Evolutionary conservation across 1,140 invertebrate species (phyloP), one percentile per base, ranked within the genome.

Genomic region (Eupristina koningsbergeri): DNA sequence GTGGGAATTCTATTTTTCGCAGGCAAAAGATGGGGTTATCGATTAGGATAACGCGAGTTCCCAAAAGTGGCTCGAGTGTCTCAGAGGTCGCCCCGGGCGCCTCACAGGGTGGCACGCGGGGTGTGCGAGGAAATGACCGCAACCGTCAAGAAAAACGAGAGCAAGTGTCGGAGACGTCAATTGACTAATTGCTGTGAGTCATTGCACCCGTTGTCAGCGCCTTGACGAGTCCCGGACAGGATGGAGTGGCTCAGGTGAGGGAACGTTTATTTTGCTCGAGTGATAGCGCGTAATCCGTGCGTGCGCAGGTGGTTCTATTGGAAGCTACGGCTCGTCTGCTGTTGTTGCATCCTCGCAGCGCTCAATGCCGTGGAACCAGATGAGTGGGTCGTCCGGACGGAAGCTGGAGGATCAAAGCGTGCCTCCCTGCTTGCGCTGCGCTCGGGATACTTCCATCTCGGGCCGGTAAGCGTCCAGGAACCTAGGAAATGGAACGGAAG

Each of bases 311-410:
- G 53, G 53, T 53, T 31, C 34, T 31, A 19, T 9, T 45, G 47
- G 67, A n/a, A n/a, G n/a, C 76, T 22, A 7, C 31, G 67, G 71
- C 41, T 47, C 31, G 45, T 80, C 22, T 76, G 71, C 67, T 84
- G 29, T 41, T 76, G 41, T 41, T 80, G 63, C 41, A 19, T 53
- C 36, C 36, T 83, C 36, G 47, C 29, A 0, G 19, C 58, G 29
- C 75, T 39, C 45, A 5, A 61, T 75, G 22, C 36, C 64, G 34
- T 50, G 39, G 47, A 61, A 17, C 31, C 39, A 26, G 93, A 94
- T 76, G 93, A 94, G 89, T 94, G 94, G 94, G 92, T 94, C 26
- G 93, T 94, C 13, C 88, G 93, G 85, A 87, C 94, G 41, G 87
- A 89, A 36, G 93, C 93, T 29, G 93, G 93, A 53, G 93, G 93